Base-by-base conservation (phyloP, 2,797 vertebrate species). In the Megalops cyprinoides region DNA sequence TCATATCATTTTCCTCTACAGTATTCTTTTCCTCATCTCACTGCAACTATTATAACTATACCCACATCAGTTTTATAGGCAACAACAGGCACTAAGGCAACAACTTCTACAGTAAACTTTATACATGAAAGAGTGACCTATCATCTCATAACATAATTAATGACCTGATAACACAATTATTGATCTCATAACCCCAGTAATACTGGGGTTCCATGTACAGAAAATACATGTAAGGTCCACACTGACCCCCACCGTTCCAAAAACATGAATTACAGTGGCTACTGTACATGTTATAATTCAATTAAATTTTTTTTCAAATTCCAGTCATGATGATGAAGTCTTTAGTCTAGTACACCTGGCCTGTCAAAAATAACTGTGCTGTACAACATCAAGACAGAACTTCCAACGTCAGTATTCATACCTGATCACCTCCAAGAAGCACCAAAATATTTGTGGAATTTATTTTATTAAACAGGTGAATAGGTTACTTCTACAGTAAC, bases 71-170 rank as follows among this genome's bases (percentile, higher is more conserved):
- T 76, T 46, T 60, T 23, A 62, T 8, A 77, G 39, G 42, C 25
- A 62, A 48, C 44, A 62, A 62, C 31, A 46, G 39, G 76, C 56
- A 44, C 76, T 25, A 62, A 48, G 76, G 55, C 53, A 77, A 77
- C 37, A 20, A 60, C n/a, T 60, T 77, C 58, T 62, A 78, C 76
- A 78, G 76, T 46, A 46, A 60, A 62, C 58, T 77, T 8, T 77
- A 23, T 44, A 77, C 56, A 76, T 34, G n/a, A n/a, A n/a, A n/a
- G n/a, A n/a, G n/a, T n/a, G n/a, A n/a, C n/a, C n/a, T n/a, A n/a
- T n/a, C n/a, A n/a, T n/a, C n/a, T n/a, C n/a, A n/a, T n/a, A 79
- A 37, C 20, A 67, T 28, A 48, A 67, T 44, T 1, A 65, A 31
- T 42, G 37, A 46, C 56, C 37, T 76, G 15, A 56, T 76, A 79